Evolutionary conservation across 1,140 invertebrate species (phyloP).

Genomic region (Geopemphigus sp.): DNA sequence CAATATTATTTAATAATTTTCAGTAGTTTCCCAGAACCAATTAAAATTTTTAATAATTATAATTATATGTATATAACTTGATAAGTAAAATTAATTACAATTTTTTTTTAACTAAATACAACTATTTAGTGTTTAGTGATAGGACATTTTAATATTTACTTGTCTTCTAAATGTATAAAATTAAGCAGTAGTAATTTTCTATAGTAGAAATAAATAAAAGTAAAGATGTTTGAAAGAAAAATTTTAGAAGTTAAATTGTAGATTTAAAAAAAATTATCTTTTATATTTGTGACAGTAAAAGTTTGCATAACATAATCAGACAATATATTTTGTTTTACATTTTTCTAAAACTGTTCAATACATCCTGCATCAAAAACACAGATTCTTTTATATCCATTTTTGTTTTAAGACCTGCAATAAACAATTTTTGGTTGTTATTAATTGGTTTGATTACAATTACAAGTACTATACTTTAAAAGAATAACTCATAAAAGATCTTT

Average conservation of each 20-base stretch:
- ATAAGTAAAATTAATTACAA: too few relatives aligned
- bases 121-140: too few relatives aligned
- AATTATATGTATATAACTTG: too few relatives aligned
- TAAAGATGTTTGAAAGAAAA: background rate
- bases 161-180: too few relatives aligned
- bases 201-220: background rate
- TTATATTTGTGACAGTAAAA: background rate
- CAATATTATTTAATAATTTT: too few relatives aligned
- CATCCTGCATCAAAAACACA: slow-evolving; percentile 93
- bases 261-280: background rate
- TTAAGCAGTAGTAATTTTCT: too few relatives aligned
- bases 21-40: too few relatives aligned
- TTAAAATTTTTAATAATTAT: too few relatives aligned
- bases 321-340: slow-evolving; percentile 57
- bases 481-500: background rate
- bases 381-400: slow-evolving; percentile 90
- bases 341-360: slow-evolving; percentile 92
- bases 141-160: too few relatives aligned
- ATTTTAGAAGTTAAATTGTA: background rate
- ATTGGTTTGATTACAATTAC: background rate
- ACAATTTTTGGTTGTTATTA: slow-evolving; percentile 27
- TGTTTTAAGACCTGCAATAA: slow-evolving; percentile 83
- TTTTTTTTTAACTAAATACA: too few relatives aligned
- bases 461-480: background rate
- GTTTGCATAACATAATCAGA: too few relatives aligned